These are phyloP conservation scores for Pagetopsis macropterus DNA, from an alignment of 2,797 vertebrate genomes.

Conservation along the genomic window DNA sequence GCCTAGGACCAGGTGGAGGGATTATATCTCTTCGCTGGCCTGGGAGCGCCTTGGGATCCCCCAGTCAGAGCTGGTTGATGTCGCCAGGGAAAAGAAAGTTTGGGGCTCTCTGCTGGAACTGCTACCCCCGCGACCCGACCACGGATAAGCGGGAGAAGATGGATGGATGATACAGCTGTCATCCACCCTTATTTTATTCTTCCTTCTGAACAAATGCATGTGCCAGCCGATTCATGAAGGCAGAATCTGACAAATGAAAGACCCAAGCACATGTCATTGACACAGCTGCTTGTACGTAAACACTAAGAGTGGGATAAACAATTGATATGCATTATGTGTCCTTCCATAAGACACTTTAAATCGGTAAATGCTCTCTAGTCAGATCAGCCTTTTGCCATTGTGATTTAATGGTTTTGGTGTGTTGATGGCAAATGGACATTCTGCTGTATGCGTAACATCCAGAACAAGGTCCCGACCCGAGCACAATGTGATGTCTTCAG, in stretches of 20 bases:
- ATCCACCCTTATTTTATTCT: conserved; percentile 47
- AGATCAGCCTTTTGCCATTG: not conserved
- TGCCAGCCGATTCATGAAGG: conserved; percentile 19
- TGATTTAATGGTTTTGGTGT: not conserved
- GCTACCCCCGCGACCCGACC: too few species aligned
- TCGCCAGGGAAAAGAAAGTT: too few species aligned
- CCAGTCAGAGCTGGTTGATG: too few species aligned
- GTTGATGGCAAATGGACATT: not conserved
- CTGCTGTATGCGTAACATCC: not conserved
- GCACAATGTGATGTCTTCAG: conserved; percentile 9
- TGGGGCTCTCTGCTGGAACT: too few species aligned
- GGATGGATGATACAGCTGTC: conserved; percentile 47
- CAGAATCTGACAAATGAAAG: conserved; percentile 25
- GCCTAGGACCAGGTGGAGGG: too few species aligned
- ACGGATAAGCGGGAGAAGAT: too few species aligned
- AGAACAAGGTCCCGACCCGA: conserved; percentile 11
- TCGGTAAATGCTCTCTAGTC: not conserved
- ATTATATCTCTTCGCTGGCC: too few species aligned
- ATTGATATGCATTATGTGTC: conserved; percentile 3
- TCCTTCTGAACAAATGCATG: conserved; percentile 22
- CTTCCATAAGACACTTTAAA: not conserved
- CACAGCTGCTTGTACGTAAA: conserved; percentile 18
- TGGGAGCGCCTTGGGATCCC: too few species aligned
- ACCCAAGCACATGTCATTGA: conserved; percentile 18
- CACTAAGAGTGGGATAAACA: conserved; percentile 15